Base-by-base conservation (phyloP, 2,113 vertebrate species). In the Podarcis raffonei region DNA sequence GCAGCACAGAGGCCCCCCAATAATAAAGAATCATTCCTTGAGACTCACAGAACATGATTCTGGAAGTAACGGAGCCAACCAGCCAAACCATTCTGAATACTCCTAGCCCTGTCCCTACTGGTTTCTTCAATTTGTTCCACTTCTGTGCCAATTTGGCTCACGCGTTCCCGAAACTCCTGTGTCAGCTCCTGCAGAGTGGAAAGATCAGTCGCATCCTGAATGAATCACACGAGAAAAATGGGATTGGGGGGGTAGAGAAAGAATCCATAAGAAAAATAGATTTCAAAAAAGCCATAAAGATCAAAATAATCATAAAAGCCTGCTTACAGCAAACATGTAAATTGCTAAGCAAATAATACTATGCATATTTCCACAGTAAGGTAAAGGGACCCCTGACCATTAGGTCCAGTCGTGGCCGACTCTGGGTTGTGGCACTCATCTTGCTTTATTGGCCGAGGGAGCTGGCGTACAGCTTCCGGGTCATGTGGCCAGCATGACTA, bases 191-290 rank as follows among this genome's bases (percentile, higher is more conserved):
- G 88, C 65, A 98, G 89, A 86, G 76, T 25, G n/a, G 92, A 93
- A 89, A 98, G 88, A 76, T 98, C 97, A 88, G 92, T 93, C 0
- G 94, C 93, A 89, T 98, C 98, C 98, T 98, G 85, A 62, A 86
- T 16, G 3, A 1, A 0, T 83, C 35, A 39, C 18, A 35, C 69
- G 53, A 81, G 59, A 65, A 82, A 37, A 77, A 71, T n/a, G 35
- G 20, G 37, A 30, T 5, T 30, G 71, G 35, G 20, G n/a, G 18
- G 35, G 18, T 15, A 35, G 18, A 37, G 1, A 65, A 25, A 3
- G 69, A 35, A 48, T 6, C n/a, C 12, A 76, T 65, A 32, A 35
- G 30, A 27, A 83, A 68, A 68, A 23, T 18, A 81, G 13, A 81
- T 27, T 80, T 27, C 23, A 37, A 78, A 53, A 53, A 53, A 48